phyloP scores from a whole-genome alignment of 1,140 invertebrate species.

The Sitobion miscanthi region DNA sequence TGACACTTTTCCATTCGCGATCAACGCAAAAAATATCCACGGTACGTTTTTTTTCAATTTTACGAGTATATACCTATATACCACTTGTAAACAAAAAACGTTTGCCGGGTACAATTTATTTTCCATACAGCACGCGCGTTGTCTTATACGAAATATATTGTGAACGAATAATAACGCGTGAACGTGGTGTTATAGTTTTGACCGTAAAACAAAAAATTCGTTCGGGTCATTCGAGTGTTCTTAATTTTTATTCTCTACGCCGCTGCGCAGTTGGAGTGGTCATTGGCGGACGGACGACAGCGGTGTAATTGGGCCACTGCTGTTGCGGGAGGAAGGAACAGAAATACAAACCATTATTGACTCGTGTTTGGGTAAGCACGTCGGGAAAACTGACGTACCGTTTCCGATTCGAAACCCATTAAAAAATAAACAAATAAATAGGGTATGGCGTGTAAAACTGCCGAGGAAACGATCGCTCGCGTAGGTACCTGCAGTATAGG shows the following conservation, averaged over 20 bases:
- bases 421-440: conserved; percentile 12
- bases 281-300: not conserved
- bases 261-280: not conserved
- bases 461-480: not conserved
- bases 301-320: not conserved
- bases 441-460: not conserved
- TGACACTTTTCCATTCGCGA: not conserved
- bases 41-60: not conserved
- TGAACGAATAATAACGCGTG: not conserved
- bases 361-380: conserved; percentile 24
- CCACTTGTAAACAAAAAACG: not conserved
- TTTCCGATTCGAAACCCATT: not conserved
- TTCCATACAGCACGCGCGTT: no score
- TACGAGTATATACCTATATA: not conserved
- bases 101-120: not conserved
- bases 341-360: not conserved
- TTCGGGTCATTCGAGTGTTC: not conserved
- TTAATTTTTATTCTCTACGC: not conserved
- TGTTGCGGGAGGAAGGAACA: not conserved
- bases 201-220: not conserved
- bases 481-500: no score
- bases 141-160: not conserved
- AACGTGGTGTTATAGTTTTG: not conserved
- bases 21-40: not conserved
- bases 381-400: conserved; percentile 3